Evolutionary conservation across 1,140 invertebrate genomes (phyloP).

Genomic region (Apis dorsata): DNA sequence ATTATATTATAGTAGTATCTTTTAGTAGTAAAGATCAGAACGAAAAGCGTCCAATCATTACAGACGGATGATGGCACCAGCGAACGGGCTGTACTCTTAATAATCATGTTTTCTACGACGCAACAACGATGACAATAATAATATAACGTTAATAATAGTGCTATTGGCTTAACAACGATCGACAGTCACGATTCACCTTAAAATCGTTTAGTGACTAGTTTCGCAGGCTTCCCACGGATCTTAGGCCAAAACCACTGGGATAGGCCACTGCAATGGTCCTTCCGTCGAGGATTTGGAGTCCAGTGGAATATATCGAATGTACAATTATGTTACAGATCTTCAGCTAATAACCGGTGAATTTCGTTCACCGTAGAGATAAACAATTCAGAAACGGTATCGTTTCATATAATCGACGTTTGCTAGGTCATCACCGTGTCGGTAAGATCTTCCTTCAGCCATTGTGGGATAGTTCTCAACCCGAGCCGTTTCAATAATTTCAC

Average conservation of each 20-base stretch:
- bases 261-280: conserved; percentile 61
- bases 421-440: conserved; percentile 82
- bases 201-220: conserved; percentile 64
- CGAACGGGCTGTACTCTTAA: conserved; percentile 27
- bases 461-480: conserved; percentile 89
- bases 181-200: conserved; percentile 46
- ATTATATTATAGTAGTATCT: not conserved
- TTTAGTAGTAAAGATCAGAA: conserved; percentile 35
- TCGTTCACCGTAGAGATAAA: conserved; percentile 59
- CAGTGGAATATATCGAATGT: conserved; percentile 62
- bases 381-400: conserved; percentile 58
- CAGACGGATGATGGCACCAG: conserved; percentile 46
- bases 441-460: conserved; percentile 96
- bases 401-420: conserved; percentile 75
- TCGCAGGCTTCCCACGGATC: conserved; percentile 47
- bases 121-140: conserved; percentile 61
- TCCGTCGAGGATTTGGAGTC: conserved; percentile 43
- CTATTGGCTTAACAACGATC: conserved; percentile 61
- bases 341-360: conserved; percentile 63
- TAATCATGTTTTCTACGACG: conserved; percentile 33
- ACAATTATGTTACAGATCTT: conserved; percentile 74
- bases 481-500: conserved; percentile 94
- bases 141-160: conserved; percentile 57
- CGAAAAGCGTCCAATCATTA: conserved; percentile 19
- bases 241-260: conserved; percentile 57